Evolutionary conservation across 2,113 vertebrate genomes (phyloP).

Genomic region (Nyctibius bracteatus): DNA sequence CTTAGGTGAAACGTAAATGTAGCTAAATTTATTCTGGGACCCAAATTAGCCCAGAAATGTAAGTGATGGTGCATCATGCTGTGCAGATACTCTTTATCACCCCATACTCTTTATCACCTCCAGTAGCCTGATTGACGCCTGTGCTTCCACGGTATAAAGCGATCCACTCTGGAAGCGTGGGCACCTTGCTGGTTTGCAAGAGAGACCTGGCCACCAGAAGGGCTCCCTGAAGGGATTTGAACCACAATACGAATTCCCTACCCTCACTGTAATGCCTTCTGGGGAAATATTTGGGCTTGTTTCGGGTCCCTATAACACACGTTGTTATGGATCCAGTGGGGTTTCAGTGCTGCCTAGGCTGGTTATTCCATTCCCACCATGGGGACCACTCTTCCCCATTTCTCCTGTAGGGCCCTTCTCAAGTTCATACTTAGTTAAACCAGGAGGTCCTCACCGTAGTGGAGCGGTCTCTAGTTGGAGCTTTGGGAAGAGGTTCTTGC

Average conservation of each 20-base stretch:
- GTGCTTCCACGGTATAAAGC: neutral
- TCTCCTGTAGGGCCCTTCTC: neutral
- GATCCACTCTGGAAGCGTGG: accelerated
- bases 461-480: neutral
- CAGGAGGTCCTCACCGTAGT: neutral
- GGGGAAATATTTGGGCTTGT: neutral
- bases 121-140: neutral
- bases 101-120: neutral
- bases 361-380: neutral
- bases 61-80: neutral
- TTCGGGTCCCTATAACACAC: neutral
- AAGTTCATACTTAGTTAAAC: neutral
- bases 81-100: neutral
- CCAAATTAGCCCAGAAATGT: neutral
- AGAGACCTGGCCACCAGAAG: accelerated
- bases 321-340: accelerated
- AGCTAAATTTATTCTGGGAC: neutral
- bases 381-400: accelerated
- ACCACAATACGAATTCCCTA: accelerated
- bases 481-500: neutral
- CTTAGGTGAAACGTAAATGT: neutral
- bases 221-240: accelerated
- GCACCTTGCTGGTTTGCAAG: neutral
- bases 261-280: neutral
- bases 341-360: neutral